phyloP scores from a whole-genome alignment of 2,888 invertebrate species.

The Drosophila meridionalis region DNA sequence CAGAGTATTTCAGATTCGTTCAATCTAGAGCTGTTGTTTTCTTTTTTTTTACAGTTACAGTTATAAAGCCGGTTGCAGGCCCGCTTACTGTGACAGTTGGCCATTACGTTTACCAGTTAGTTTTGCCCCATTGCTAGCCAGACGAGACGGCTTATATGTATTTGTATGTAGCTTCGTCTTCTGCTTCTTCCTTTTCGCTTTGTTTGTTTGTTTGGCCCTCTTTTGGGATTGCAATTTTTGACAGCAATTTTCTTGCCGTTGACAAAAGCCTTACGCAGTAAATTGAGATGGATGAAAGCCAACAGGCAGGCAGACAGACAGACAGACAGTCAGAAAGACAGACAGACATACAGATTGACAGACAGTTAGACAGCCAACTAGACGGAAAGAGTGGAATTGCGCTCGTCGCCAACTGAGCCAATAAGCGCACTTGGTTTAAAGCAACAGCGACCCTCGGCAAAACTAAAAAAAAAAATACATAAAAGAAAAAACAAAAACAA shows the following conservation, averaged over 20 bases:
- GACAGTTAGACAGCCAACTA: constrained; percentile 24
- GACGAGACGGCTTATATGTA: constrained; percentile 19
- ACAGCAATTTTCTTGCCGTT: constrained; percentile 73
- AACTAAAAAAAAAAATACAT: background rate
- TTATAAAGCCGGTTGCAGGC: constrained; percentile 39
- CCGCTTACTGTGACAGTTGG: constrained; percentile 40
- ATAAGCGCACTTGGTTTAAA: constrained; percentile 41
- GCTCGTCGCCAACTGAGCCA: constrained; percentile 43
- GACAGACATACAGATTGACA: constrained; percentile 12
- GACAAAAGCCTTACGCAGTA: constrained; percentile 75
- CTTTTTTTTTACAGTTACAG: constrained; percentile 34
- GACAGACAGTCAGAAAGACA: background rate
- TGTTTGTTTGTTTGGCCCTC: constrained; percentile 11
- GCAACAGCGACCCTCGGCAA: constrained; percentile 6
- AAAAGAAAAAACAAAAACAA: constrained; percentile 6
- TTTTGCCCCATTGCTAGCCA: constrained; percentile 22
- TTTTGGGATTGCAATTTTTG: constrained; percentile 50
- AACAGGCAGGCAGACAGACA: constrained; percentile 9
- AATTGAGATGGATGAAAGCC: constrained; percentile 73
- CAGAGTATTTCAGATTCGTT: constrained; percentile 9
- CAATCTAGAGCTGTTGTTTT: background rate
- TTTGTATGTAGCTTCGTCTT: background rate
- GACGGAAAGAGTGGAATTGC: constrained; percentile 21
- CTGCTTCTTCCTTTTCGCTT: background rate
- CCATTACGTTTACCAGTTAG: constrained; percentile 37